Base-by-base conservation (phyloP, 2,888 invertebrate genomes). In the Penaeus monodon region DNA sequence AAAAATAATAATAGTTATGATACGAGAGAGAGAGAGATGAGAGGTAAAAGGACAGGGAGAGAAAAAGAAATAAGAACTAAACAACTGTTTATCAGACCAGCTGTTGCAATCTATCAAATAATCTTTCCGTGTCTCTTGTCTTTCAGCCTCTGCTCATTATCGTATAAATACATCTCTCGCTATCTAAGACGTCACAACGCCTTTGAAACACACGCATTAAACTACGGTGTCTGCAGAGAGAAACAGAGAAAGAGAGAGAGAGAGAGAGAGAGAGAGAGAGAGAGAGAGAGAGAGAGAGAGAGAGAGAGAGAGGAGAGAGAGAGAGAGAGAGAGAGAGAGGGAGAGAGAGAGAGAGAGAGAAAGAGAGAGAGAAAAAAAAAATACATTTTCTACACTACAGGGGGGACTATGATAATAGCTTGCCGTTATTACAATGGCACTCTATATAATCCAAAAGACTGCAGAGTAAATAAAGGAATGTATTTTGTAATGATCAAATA, bases 151-250 rank as follows among this genome's bases (percentile, higher is more conserved):
- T 2, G 81, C 68, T 81, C 81, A 81, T 81, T 81, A 81, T 73
- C 81, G 57, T 68, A 81, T 73, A 81, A 81, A 81, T 81, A 81
- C 70, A 81, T 81, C 70, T 81, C 81, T 29, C 73, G 29, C 70
- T 81, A 73, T 81, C 70, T 27, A 70, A 70, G 27, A 57, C 44
- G 81, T 63, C 73, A 81, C 27, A 73, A 49, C 57, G 70, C 70
- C 81, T 70, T 81, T 81, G 81, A 81, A 63, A 68, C 38, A 49
- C 44, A 68, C 38, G 49, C 66, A 44, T 66, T 81, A 81, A 66
- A 68, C 81, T 57, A 57, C 20, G 57, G 57, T 2, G 17, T 57
- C 57, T 57, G 57, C 57, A 2, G 57, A 57, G 57, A 57, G 57
- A 57, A 57, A 57, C 17, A 57, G 0, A 57, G 3, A 20, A 2